These are phyloP conservation scores for Hyles lineata DNA, from an alignment of 2,888 invertebrate species.

Conservation along the genomic window DNA sequence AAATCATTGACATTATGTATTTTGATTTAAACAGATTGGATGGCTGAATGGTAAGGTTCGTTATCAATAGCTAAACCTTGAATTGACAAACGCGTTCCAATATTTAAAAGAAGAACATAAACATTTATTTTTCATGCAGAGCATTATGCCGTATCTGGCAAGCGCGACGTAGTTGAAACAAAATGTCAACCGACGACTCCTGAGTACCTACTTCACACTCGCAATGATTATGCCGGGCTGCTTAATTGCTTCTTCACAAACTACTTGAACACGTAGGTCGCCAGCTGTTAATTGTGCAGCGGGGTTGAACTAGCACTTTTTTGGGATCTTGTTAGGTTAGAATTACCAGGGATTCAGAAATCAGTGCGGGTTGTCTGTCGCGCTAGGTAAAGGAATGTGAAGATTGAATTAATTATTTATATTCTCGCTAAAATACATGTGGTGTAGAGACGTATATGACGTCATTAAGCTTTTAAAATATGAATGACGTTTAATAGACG, in stretches of 20 bases:
- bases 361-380: too few relatives aligned
- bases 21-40: conserved; percentile 12
- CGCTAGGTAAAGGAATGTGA: too few relatives aligned
- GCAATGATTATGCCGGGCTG: background rate
- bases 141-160: background rate
- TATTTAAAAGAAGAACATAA: background rate
- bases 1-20: conserved; percentile 35
- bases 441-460: too few relatives aligned
- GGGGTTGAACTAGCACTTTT: background rate
- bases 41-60: conserved; percentile 33
- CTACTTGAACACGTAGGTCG: background rate
- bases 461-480: too few relatives aligned
- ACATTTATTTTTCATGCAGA: background rate
- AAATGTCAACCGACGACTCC: background rate
- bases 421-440: too few relatives aligned
- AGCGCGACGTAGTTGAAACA: background rate
- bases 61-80: conserved; percentile 16
- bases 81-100: background rate
- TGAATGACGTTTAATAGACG: too few relatives aligned
- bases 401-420: too few relatives aligned
- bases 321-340: background rate
- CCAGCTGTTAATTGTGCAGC: background rate
- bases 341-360: too few relatives aligned
- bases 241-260: conserved; percentile 2
- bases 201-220: conserved; percentile 1